Base-by-base conservation (phyloP, 2,797 vertebrate species). In the Halcyon smyrnensis region DNA sequence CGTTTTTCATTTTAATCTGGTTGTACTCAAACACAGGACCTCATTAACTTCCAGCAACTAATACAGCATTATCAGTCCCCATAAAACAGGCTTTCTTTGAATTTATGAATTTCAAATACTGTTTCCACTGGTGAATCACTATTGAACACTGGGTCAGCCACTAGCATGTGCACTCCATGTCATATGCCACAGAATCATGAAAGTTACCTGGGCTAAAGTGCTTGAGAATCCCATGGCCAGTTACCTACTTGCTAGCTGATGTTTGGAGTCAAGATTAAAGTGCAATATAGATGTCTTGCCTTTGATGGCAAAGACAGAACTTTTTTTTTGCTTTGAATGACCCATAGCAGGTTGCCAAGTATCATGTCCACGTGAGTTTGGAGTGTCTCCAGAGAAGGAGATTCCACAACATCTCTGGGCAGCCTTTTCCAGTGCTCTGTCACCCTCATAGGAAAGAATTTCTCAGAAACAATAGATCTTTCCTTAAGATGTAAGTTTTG, bases 1-100 rank as follows among this genome's bases (percentile, higher is more conserved):
- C 99, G 99, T 99, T 99, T 99, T 99, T 99, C 99, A 99, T 99
- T 98, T 99, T 99, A 98, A 98, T 98, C 98, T 96, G 98, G 97
- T 98, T 97, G 98, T 98, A 98, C 98, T 98, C 98, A 98, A 98
- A 98, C 97, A 98, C 51, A 97, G 98, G 98, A 98, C 98, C 98
- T 99, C 99, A 99, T 99, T 99, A 99, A 98, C 99, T 99, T 98
- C 97, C 95, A 97, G 92, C 97, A 98, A 98, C 98, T 98, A 98
- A 98, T 98, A 98, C 98, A 92, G 98, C 98, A 98, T 98, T 98
- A 99, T 99, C 98, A 98, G 98, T 98, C 89, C 98, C 97, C 96
- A 65, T 89, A 95, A 93, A 97, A 97, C 59, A 84, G 92, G 80
- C 96, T 87, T 94, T 92, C 37, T 92, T 96, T 95, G 97, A 96